Evolutionary conservation across 2,888 invertebrate genomes (phyloP), one percentile per base, ranked within the genome.

Genomic region (Tipula helvola): DNA sequence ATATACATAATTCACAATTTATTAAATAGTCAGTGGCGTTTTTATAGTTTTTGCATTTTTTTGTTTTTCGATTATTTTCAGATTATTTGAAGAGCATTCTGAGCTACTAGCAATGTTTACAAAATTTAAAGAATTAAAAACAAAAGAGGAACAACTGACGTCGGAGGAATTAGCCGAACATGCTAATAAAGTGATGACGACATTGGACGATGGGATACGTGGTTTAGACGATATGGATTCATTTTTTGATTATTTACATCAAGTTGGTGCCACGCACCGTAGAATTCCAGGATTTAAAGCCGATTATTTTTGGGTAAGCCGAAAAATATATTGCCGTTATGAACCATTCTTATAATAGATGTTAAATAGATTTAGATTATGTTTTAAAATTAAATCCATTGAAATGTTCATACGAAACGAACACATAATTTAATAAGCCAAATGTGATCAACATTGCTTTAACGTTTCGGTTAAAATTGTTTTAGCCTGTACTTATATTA

Each of bases 181-280:
- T 90, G 97, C 97, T 86, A 95, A 95, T 90, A 96, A 96, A 89
- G 97, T 98, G 41, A 97, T 97, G 97, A 95, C 94, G 89, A 96
- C 97, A 0, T 91, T 98, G 88, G 97, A 97, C 90, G 97, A 97
- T 90, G 96, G 97, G 88, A 97, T 98, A 91, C 95, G 96, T 90
- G 95, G 96, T 36, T 93, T 97, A 87, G 97, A 97, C 90, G 95
- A 97, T 90, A 93, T 96, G 91, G 97, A 97, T 91, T 94, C 94
- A 89, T 97, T 97, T 92, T 95, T 96, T 91, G 94, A 95, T 89
- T 96, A 95, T 90, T 93, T 97, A 87, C 95, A 96, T 90, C 95
- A 96, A 91, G 95, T 97, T 86, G 97, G 97, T 3, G 95, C 95
- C 86, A 95, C 96, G 87, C 97, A 97, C 92, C 93, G 94, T 88